Evolutionary conservation across 1,140 invertebrate species (phyloP).

Genomic region (Dendrolimus punctatus): DNA sequence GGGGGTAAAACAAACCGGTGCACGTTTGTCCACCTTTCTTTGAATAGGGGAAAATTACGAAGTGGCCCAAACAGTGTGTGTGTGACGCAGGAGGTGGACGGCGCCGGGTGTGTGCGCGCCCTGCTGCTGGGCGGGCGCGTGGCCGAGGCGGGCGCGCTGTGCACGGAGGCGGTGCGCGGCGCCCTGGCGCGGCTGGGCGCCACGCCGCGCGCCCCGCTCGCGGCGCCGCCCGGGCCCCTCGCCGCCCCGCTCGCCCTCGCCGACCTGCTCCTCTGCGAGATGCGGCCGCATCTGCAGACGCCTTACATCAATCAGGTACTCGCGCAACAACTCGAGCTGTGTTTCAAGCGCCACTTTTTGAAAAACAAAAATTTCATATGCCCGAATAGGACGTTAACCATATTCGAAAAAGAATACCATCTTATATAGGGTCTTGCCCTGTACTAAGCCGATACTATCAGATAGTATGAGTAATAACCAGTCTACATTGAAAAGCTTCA

Average conservation of each 20-base stretch:
- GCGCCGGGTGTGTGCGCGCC: conserved; percentile 39
- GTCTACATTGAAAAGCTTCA: no score
- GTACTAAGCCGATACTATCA: no score
- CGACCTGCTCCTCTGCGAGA: conserved; percentile 48
- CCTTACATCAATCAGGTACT: conserved; percentile 24
- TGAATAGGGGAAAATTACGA: no score
- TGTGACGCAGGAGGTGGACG: conserved; percentile 34
- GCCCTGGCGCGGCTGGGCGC: conserved; percentile 15
- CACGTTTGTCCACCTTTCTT: no score
- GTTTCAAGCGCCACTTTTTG: no score
- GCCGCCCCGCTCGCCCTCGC: conserved; percentile 41
- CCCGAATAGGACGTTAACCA: no score
- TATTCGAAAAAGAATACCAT: no score
- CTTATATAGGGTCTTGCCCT: no score
- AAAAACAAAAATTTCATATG: no score
- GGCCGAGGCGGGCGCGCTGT: conserved; percentile 43
- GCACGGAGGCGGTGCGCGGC: conserved; percentile 28
- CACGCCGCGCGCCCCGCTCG: conserved; percentile 14
- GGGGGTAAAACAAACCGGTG: no score
- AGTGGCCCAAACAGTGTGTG: no score
- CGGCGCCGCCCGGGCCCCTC: conserved; percentile 18
- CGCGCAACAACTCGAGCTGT: neutral
- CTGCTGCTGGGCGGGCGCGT: conserved; percentile 43
- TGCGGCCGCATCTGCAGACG: conserved; percentile 25
- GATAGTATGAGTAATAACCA: no score